These are phyloP conservation scores for Gallinago undulata DNA, from an alignment of 2,113 vertebrate genomes.

Conservation along the genomic window DNA sequence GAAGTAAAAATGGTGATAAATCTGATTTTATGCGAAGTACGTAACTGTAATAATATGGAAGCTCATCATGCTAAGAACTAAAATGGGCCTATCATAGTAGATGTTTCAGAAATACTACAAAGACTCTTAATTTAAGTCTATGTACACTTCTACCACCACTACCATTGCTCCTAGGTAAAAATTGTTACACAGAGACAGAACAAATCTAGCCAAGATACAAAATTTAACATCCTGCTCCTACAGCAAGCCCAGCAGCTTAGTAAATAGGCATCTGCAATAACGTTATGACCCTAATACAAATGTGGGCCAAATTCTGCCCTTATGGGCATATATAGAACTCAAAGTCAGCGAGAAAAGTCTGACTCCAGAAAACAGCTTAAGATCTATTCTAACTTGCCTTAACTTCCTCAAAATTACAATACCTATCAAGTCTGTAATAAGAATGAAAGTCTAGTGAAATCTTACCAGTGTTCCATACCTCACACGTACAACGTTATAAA, in stretches of 20 bases:
- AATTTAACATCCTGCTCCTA: neutral
- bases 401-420: neutral
- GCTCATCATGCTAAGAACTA: neutral
- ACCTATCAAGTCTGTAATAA: neutral
- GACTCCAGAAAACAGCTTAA: neutral
- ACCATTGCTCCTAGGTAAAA: neutral
- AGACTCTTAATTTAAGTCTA: neutral
- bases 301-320: neutral
- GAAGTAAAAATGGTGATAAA: neutral
- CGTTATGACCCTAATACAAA: neutral
- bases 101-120: neutral
- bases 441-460: neutral
- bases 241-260: neutral
- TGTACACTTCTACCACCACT: neutral
- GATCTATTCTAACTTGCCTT: neutral
- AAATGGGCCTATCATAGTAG: neutral
- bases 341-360: neutral
- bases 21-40: neutral
- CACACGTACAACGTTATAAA: accelerated
- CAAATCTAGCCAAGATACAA: neutral
- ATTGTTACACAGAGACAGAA: neutral
- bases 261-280: neutral
- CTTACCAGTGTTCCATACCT: neutral
- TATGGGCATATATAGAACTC: neutral
- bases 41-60: neutral